Evolutionary conservation across 2,113 vertebrate genomes (phyloP), one percentile per base, ranked within the genome.

Genomic region (Sylvilagus bachmani): DNA sequence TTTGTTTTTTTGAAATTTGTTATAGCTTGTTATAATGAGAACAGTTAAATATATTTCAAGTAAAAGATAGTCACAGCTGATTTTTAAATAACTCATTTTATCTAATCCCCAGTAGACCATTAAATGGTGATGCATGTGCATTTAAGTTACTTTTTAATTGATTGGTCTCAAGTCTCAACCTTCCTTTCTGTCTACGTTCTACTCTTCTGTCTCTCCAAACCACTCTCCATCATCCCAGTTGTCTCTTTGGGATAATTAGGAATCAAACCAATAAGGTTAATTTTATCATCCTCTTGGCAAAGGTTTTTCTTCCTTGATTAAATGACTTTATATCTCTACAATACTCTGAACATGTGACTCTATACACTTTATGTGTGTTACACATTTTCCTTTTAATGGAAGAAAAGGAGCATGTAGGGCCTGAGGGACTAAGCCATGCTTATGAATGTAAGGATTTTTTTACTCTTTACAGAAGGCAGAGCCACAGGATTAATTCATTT

Each of bases 221-320:
- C 22, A 62, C 27, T 3, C 22, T 77, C 73, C 3, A 38, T 66
- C 9, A 70, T 81, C 6, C 49, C 10, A 75, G 0, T 51, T 95
- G 96, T 78, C 58, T 69, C 9, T 92, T 91, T 86, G 58, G 33
- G 62, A 78, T 79, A 78, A 84, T 81, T 94, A 88, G 19, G 12
- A 94, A 91, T 83, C 79, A 93, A 75, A 82, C 17, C 36, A 96
- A 49, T 92, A 58, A 74, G 86, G 53, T 82, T 81, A 94, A 82
- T 17, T 5, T 17, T 74, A 70, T 75, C 21, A 91, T 14, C 61
- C n/a, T 64, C 51, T 24, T 95, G 49, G 36, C 31, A n/a, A 51
- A 82, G 51, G 5, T 91, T 96, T 91, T 94, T 95, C 24, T 74
- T 78, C 24, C 8, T 10, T 89, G 29, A 53, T 53, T 78, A 82